Evolutionary conservation across 2,888 invertebrate genomes (phyloP), one percentile per base, ranked within the genome.

Genomic region (Blomia tropicalis): DNA sequence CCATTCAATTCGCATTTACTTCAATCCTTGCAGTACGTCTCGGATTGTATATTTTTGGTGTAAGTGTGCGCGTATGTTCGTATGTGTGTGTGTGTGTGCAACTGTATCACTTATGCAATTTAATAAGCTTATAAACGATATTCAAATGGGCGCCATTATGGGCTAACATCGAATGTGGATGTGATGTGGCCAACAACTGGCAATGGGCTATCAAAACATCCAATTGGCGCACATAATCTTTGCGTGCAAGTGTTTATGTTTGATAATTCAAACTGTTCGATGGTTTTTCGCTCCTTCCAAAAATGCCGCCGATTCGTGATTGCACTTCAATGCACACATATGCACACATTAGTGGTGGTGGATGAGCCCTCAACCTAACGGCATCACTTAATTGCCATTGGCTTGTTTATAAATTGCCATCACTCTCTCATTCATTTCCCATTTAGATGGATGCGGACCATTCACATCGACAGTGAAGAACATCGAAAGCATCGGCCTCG

Each of bases 181-280:
- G n/a, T n/a, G n/a, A n/a, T n/a, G n/a, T n/a, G n/a, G n/a, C n/a
- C 36, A 7, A 36, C 36, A 36, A 36, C 17, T 7, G 7, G 36
- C 36, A 36, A 7, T 36, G 36, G 7, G 36, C n/a, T n/a, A n/a
- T n/a, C n/a, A n/a, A n/a, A n/a, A n/a, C n/a, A 25, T 11, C 51
- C 51, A n/a, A 25, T 27, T 22, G 51, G 51, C 51, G 51, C 51
- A 27, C 51, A 47, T 47, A 47, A 47, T 47, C 51, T 47, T n/a
- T 11, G 36, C n/a, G 51, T 19, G 22, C 7, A 19, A 14, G 51
- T 47, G 51, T 47, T 47, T 47, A 47, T 47, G 51, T 47, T 47
- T 47, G 51, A 47, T 47, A 47, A 47, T 47, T 47, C n/a, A 27
- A 47, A 47, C 51, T 47, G 51, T 47, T 47, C 51, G n/a, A 47